Evolutionary conservation across 2,797 vertebrate species (phyloP), one percentile per base, ranked within the genome.

Genomic region (Squalus acanthias): DNA sequence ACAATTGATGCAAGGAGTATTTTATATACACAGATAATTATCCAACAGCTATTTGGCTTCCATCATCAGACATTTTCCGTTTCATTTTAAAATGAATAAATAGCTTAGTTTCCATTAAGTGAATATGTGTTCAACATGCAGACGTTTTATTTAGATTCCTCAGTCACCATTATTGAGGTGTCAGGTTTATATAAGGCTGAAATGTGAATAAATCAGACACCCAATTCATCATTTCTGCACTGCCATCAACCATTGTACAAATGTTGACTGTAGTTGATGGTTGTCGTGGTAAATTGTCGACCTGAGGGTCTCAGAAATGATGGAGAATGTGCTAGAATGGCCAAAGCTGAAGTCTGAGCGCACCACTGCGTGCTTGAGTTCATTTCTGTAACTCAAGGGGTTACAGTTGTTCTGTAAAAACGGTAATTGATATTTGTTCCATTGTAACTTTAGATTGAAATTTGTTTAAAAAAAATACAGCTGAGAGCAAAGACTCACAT

Each of bases 11-110:
- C 53, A 76, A 57, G 46, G 50, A 76, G 26, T 33, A 76, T 17
- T 57, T 76, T 95, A 95, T 74, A 50, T 53, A 57, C 50, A 26
- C 69, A 57, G 70, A 95, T 60, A 93, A 93, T 93, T 69, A 46
- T 46, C n/a, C 63, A 50, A 93, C 91, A 53, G 94, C 67, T 95
- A 74, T 53, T 74, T 95, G 29, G 94, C 50, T 95, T 95, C 93
- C 93, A 95, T 74, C 24, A 72, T 33, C 93, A 95, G 46, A 33
- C 46, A 57, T 33, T 72, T 95, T 95, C 94, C 29, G 70, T 60
- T 95, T 53, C n/a, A 57, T 57, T 53, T 76, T 76, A 95, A 95
- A 57, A 95, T 15, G 50, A 95, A 76, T 95, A 57, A 76, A 95
- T 74, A 76, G 46, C 29, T 53, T 1, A 60, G 50, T 95, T 74